These are phyloP conservation scores for Platycnemis pennipes DNA, from an alignment of 2,888 invertebrate genomes.

Conservation along the genomic window DNA sequence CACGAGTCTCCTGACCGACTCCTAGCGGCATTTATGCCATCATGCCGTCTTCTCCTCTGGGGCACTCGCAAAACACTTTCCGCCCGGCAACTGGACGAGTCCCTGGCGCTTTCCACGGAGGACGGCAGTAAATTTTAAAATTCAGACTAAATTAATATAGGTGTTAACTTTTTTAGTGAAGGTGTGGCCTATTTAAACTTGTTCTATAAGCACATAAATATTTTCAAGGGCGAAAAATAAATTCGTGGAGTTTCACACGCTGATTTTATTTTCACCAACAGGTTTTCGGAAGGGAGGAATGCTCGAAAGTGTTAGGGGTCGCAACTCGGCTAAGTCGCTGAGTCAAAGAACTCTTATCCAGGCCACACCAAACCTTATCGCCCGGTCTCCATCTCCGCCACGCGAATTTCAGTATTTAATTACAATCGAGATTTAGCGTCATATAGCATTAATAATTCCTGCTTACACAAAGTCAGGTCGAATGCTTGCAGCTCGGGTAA, in stretches of 20 bases:
- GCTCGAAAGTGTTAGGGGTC: neutral
- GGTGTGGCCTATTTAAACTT: neutral
- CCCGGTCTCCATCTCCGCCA: too few species aligned
- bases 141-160: neutral
- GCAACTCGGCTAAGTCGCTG: neutral
- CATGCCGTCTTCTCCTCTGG: too few species aligned
- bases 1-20: too few species aligned
- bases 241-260: conserved; percentile 22
- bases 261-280: neutral
- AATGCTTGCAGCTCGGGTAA: too few species aligned
- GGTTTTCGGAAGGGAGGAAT: conserved; percentile 16
- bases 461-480: too few species aligned
- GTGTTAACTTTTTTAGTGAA: conserved; percentile 17
- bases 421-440: too few species aligned
- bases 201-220: conserved; percentile 27
- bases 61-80: too few species aligned
- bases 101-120: neutral
- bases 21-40: too few species aligned
- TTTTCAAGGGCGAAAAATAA: conserved; percentile 33
- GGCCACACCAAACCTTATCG: neutral
- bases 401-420: neutral
- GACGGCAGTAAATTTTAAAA: conserved; percentile 10
- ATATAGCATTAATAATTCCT: too few species aligned
- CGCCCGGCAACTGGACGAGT: neutral
- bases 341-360: neutral